These are phyloP conservation scores for Eupithecia subfuscata DNA, from an alignment of 2,888 invertebrate species.

Conservation along the genomic window DNA sequence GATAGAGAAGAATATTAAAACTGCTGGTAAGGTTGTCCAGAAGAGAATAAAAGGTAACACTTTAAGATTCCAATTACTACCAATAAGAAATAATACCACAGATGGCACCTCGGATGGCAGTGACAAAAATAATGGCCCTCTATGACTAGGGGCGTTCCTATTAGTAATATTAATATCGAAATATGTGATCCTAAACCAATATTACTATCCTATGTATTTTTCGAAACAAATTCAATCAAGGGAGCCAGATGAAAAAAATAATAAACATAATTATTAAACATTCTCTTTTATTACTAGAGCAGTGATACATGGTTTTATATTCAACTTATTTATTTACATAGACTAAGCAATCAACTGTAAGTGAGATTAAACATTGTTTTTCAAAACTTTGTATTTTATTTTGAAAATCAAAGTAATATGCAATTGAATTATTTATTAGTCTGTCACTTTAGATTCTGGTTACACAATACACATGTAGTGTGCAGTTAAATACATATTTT, in stretches of 20 bases:
- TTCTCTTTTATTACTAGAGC: slow-evolving; percentile 26
- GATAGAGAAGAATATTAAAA: slow-evolving; percentile 82
- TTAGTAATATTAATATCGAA: slow-evolving; percentile 61
- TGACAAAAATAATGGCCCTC: slow-evolving; percentile 58
- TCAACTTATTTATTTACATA: slow-evolving; percentile 31
- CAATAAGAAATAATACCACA: slow-evolving; percentile 62
- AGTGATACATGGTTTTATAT: slow-evolving; percentile 22
- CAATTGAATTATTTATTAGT: slow-evolving; percentile 64
- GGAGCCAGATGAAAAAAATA: slow-evolving; percentile 3
- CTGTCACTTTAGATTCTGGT: slow-evolving; percentile 56
- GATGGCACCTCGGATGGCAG: slow-evolving; percentile 41
- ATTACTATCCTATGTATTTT: slow-evolving; percentile 47
- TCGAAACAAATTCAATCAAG: slow-evolving; percentile 32
- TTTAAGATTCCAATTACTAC: slow-evolving; percentile 86
- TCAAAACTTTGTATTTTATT: slow-evolving; percentile 41
- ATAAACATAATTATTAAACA: slow-evolving; percentile 22
- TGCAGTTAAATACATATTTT: slow-evolving; percentile 22
- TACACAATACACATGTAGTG: slow-evolving; percentile 15
- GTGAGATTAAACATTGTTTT: slow-evolving; percentile 40
- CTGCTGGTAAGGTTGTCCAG: slow-evolving; percentile 84
- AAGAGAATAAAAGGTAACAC: slow-evolving; percentile 85
- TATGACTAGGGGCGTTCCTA: slow-evolving; percentile 72
- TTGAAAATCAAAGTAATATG: slow-evolving; percentile 54
- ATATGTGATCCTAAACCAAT: slow-evolving; percentile 64
- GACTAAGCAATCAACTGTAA: slow-evolving; percentile 34